Evolutionary conservation across 1,140 invertebrate genomes (phyloP).

Genomic region (Dufourea novaeangliae): DNA sequence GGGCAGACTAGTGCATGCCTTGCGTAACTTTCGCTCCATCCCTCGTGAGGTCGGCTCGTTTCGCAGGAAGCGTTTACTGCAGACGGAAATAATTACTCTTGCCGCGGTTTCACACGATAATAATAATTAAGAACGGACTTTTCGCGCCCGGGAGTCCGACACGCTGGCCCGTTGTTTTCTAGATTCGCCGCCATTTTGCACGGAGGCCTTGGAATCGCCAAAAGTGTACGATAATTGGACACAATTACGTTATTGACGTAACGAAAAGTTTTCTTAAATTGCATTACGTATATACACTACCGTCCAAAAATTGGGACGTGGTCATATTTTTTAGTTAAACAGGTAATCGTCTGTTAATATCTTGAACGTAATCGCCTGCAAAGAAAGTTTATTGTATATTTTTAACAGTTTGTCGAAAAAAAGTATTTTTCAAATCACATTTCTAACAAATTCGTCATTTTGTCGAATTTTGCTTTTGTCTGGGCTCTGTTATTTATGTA

Average conservation of each 20-base stretch:
- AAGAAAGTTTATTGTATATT: no score
- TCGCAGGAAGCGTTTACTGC: constrained; percentile 69
- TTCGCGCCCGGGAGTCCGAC: constrained; percentile 49
- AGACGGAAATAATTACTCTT: constrained; percentile 78
- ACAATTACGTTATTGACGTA: no score
- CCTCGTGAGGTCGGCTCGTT: constrained; percentile 38
- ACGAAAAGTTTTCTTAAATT: background rate
- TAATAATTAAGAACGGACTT: constrained; percentile 77
- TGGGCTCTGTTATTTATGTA: no score
- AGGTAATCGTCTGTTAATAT: no score
- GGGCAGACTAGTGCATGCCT: constrained; percentile 57
- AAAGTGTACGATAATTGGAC: background rate
- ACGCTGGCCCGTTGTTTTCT: background rate
- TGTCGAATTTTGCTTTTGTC: no score
- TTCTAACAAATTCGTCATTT: no score
- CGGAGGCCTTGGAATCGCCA: background rate
- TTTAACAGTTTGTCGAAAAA: no score
- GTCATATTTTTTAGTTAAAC: no score
- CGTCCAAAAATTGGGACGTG: no score
- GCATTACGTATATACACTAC: no score
- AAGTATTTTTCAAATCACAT: no score
- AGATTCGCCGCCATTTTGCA: background rate
- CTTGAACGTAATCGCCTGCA: no score
- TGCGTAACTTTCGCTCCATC: constrained; percentile 61
- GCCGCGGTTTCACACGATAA: constrained; percentile 76